Base-by-base conservation (phyloP, 2,797 vertebrate species). In the Etheostoma perlongum region DNA sequence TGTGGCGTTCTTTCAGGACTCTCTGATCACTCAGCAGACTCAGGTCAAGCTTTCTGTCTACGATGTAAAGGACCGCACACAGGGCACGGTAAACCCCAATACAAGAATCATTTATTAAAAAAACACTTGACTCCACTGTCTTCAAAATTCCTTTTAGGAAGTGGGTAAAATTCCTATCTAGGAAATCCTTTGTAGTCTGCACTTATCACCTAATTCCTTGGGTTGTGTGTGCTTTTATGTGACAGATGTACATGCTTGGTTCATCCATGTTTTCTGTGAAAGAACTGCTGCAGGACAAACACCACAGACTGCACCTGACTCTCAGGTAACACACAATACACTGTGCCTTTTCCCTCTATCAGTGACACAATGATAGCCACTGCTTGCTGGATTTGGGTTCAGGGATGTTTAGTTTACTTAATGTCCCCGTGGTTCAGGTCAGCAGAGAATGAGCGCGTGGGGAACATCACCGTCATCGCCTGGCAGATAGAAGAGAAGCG, bases 1-100 rank as follows among this genome's bases (percentile, higher is more conserved):
- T 73, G 96, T 99, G 83, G 97, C 98, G 65, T 99, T 99, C 95
- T 99, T 99, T 85, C 98, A 99, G 93, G 98, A 99, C 91, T 98
- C 98, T 70, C 95, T 98, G 82, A 96, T 99, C 92, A 99, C 96
- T 83, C 98, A 99, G 94, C 97, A 99, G 96, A 99, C 98, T 44
- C 98, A 99, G 93, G 95, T 99, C 90, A 99, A 98, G 80, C 96
- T 99, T 4, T 98, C 97, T 0, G 97, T 99, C 57, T 99, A 99
- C 0, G 98, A 99, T 1, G 98, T 99, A 69, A 99, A 99, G 94
- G 98, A 99, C 53, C 96, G 97, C 93, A 96, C 98, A 84, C 98
- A 99, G 96, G 98, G 98, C 95, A 99, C 98, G 92, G 98, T 99
- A 89, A 96, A 79, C n/a, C 18, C 12, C 49, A 2, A 25, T 1